phyloP scores from a whole-genome alignment of 2,888 invertebrate genomes.

The Conops quadrifasciatus region DNA sequence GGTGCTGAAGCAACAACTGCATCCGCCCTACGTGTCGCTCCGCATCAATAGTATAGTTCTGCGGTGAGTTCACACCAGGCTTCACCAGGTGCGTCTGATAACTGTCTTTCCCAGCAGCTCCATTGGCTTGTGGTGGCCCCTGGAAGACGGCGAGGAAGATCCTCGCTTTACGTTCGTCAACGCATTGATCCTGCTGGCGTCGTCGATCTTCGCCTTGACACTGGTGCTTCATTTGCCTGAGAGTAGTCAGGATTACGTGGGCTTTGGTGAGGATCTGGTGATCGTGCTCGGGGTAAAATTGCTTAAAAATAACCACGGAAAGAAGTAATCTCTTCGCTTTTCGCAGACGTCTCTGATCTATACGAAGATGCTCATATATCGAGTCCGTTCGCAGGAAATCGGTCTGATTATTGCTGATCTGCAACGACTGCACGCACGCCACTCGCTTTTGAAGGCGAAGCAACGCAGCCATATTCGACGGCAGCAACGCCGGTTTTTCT shows the following conservation, averaged over 20 bases:
- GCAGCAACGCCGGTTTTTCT: slow-evolving; percentile 49
- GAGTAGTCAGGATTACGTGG: slow-evolving; percentile 44
- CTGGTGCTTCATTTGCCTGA: slow-evolving; percentile 48
- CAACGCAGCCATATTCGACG: slow-evolving; percentile 37
- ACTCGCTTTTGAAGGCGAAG: slow-evolving; percentile 3
- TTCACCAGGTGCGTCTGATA: neutral
- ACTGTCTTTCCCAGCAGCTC: neutral
- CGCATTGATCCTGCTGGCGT: slow-evolving; percentile 6
- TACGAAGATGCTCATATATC: slow-evolving; percentile 45
- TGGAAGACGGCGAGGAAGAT: neutral
- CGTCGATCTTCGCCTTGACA: slow-evolving; percentile 41
- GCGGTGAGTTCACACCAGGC: neutral
- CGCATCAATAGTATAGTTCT: neutral
- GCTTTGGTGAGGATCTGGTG: slow-evolving; percentile 49
- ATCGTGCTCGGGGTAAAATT: slow-evolving; percentile 47
- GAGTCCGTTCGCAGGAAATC: slow-evolving; percentile 46
- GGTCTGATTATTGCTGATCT: slow-evolving; percentile 46
- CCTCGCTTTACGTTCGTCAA: neutral
- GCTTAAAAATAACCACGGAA: too few species aligned
- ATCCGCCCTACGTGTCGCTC: slow-evolving; percentile 13
- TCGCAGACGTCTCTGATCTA: slow-evolving; percentile 49
- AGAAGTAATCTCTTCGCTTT: too few species aligned
- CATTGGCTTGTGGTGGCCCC: slow-evolving; percentile 4
- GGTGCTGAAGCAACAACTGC: neutral
- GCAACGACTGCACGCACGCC: slow-evolving; percentile 31